Evolutionary conservation across 2,888 invertebrate species (phyloP).

Genomic region (Melanargia galathea): DNA sequence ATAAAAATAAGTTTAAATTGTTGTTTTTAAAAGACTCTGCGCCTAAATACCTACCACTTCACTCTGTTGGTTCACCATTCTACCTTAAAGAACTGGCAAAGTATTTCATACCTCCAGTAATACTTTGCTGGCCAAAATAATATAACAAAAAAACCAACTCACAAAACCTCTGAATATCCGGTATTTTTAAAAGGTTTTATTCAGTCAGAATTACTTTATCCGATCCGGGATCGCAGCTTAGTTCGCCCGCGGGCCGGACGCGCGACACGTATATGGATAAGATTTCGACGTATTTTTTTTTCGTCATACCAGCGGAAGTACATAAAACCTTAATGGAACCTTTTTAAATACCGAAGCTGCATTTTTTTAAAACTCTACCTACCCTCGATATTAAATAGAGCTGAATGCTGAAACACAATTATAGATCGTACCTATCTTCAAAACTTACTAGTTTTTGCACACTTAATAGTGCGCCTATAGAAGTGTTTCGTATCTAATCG

Average conservation of each 20-base stretch:
- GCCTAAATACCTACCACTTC: too few relatives aligned
- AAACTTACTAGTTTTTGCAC: background rate
- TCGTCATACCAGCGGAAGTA: constrained; percentile 1
- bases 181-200: constrained; percentile 36
- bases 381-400: background rate
- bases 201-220: constrained; percentile 37
- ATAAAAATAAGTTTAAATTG: too few relatives aligned
- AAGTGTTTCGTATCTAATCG: background rate
- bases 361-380: background rate
- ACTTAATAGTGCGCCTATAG: background rate
- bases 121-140: background rate
- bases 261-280: constrained; percentile 74
- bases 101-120: background rate
- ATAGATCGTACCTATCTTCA: background rate
- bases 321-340: constrained; percentile 13
- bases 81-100: too few relatives aligned
- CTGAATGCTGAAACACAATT: background rate
- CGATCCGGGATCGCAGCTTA: constrained; percentile 45
- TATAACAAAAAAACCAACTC: background rate
- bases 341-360: constrained; percentile 5
- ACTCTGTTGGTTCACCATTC: too few relatives aligned
- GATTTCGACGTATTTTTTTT: constrained; percentile 52
- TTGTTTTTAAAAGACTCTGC: too few relatives aligned
- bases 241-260: constrained; percentile 53
- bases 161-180: constrained; percentile 15